Conservation (phyloP, 2,797 vertebrate genomes). For the Erethizon dorsatum region DNA sequence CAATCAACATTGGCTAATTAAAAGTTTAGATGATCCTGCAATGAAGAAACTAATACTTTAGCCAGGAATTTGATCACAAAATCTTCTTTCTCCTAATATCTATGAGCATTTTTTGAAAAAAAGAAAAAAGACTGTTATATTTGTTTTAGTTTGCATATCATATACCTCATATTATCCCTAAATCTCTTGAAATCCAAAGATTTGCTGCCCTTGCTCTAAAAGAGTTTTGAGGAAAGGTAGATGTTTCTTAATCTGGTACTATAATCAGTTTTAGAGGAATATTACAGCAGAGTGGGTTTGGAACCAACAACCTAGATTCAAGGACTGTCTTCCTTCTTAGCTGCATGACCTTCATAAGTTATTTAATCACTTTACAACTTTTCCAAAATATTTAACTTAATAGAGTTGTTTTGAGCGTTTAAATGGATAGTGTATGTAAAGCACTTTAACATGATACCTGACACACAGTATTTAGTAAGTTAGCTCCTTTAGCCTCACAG, state of each 20-base stretch:
- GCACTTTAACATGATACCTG: not conserved
- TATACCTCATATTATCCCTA: not conserved
- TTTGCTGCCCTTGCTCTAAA: constrained; percentile 15
- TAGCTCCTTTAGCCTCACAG: not conserved
- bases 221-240: not conserved
- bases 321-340: not conserved
- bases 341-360: not conserved
- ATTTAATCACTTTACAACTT: not conserved
- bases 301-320: not conserved
- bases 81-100: not conserved
- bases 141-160: constrained; percentile 35
- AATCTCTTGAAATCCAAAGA: constrained; percentile 30
- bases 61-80: not conserved
- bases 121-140: not conserved
- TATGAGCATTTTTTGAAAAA: not conserved
- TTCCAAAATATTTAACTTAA: constrained; percentile 27
- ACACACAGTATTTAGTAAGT: not conserved
- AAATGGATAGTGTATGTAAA: not conserved
- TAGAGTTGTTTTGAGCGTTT: not conserved
- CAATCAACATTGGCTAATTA: not conserved
- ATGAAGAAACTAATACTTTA: not conserved
- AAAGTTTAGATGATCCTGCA: not conserved
- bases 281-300: not conserved
- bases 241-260: not conserved
- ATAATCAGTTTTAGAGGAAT: not conserved